phyloP scores from a whole-genome alignment of 2,797 vertebrate species.

The Philypnodon macrostomus region DNA sequence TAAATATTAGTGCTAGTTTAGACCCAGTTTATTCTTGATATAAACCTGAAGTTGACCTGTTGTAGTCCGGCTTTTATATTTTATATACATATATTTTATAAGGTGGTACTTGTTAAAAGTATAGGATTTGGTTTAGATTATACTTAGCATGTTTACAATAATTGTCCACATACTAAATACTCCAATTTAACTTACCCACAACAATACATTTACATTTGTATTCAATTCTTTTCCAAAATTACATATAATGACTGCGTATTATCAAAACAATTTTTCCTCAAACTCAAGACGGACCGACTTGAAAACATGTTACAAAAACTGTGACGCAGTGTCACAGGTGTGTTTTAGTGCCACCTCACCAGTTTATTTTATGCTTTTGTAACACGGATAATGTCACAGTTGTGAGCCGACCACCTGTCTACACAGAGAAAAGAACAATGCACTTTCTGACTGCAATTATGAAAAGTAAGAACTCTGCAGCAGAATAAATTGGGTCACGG shows the following conservation, averaged over 20 bases:
- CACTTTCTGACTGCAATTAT: constrained; percentile 48
- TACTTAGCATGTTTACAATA: no score
- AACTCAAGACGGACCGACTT: not conserved
- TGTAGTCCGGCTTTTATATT: no score
- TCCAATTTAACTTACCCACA: no score
- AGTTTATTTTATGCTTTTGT: constrained; percentile 43
- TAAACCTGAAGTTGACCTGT: no score
- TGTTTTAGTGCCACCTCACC: constrained; percentile 41
- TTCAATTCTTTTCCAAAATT: not conserved
- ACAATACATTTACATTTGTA: not conserved
- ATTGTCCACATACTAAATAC: no score
- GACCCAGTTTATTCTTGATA: no score
- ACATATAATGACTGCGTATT: not conserved
- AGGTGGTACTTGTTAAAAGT: no score
- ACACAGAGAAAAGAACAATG: constrained; percentile 27
- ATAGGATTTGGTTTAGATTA: no score
- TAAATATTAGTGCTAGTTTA: no score
- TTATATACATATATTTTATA: no score
- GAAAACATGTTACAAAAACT: not conserved
- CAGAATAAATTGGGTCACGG: constrained; percentile 36
- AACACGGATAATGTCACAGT: constrained; percentile 42
- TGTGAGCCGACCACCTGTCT: constrained; percentile 56
- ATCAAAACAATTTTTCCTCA: not conserved
- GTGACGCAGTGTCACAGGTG: constrained; percentile 50
- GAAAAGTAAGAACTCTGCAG: constrained; percentile 40